Percentiles rank a stretch among this genome's conserved stretches.
These are phyloP conservation scores for Gopherus flavomarginatus DNA, from an alignment of 2,113 vertebrate genomes.

Conservation along the genomic window DNA sequence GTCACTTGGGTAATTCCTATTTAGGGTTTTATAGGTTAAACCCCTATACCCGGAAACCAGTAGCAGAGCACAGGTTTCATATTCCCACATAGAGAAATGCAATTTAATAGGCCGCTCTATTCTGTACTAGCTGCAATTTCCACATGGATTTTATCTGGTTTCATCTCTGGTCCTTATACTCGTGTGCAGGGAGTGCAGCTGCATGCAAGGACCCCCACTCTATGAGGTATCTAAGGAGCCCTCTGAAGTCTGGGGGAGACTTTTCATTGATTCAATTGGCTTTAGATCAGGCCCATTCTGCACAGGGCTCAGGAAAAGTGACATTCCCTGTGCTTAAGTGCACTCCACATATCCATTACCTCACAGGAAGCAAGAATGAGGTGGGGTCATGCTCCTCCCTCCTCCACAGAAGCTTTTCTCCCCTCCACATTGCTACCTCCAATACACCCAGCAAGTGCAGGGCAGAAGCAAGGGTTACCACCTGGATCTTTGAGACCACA, in stretches of 20 bases:
- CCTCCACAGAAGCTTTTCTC: not conserved
- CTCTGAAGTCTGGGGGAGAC: too few relatives aligned
- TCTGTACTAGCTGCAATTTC: not conserved
- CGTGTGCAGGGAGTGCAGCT: too few relatives aligned
- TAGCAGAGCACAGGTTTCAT: not conserved
- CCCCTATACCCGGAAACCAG: not conserved
- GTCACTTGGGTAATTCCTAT: not conserved
- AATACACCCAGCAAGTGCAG: not conserved
- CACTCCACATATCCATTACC: not conserved
- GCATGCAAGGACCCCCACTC: too few relatives aligned
- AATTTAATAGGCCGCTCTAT: not conserved
- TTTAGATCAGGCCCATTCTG: rapidly evolving
- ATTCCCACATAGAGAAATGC: not conserved
- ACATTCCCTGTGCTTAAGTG: not conserved
- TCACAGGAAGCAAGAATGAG: not conserved
- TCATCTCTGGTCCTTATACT: rapidly evolving
- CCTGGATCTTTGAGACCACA: not conserved
- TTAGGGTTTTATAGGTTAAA: conserved; percentile 19
- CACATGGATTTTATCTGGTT: not conserved
- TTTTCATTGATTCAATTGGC: too few relatives aligned
- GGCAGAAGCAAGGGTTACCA: not conserved
- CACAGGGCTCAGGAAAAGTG: not conserved
- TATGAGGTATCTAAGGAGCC: too few relatives aligned
- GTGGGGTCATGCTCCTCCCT: not conserved
- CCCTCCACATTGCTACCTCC: not conserved